Evolutionary conservation across 2,888 invertebrate genomes (phyloP), one percentile per base, ranked within the genome.

Genomic region (Hirtodrosophila trivittata): DNA sequence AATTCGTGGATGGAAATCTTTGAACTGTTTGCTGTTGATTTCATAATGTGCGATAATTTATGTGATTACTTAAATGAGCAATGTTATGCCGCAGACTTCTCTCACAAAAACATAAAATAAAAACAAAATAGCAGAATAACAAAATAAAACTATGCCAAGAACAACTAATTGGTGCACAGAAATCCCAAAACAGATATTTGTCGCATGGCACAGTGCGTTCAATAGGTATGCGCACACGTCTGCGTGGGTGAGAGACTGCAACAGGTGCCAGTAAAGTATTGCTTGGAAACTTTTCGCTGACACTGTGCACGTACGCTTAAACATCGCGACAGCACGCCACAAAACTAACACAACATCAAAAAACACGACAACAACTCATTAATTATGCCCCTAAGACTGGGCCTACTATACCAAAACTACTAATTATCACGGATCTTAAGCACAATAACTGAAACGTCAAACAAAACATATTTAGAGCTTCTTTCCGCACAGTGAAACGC

Each of bases 61-160:
- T 78, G 65, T 74, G 81, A 81, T 81, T 77, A 81, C 81, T 78
- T 81, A 76, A 77, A 78, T 81, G 77, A 74, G 76, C 70, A 70
- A 78, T 71, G 76, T 70, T 72, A 58, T 46, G 64, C 37, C 26
- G 21, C 41, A 56, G 56, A 41, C 10, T 35, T n/a, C n/a, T n/a
- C n/a, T n/a, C n/a, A n/a, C n/a, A n/a, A n/a, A n/a, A n/a, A n/a
- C n/a, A n/a, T n/a, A n/a, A n/a, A n/a, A n/a, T n/a, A n/a, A n/a
- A n/a, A n/a, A n/a, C n/a, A n/a, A n/a, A n/a, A n/a, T n/a, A n/a
- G n/a, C n/a, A n/a, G n/a, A n/a, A n/a, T n/a, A n/a, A n/a, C n/a
- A n/a, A n/a, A n/a, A n/a, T n/a, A n/a, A 71, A 78, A 80, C 78
- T 81, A 77, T 81, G 78, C 78, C 81, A 78, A 78, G 81, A 78